A percentile compares a stretch with the other conserved stretches of the same genome.
Conservation (phyloP, 35 echinoderm and acorn worm species). For the Amphiura filiformis region DNA sequence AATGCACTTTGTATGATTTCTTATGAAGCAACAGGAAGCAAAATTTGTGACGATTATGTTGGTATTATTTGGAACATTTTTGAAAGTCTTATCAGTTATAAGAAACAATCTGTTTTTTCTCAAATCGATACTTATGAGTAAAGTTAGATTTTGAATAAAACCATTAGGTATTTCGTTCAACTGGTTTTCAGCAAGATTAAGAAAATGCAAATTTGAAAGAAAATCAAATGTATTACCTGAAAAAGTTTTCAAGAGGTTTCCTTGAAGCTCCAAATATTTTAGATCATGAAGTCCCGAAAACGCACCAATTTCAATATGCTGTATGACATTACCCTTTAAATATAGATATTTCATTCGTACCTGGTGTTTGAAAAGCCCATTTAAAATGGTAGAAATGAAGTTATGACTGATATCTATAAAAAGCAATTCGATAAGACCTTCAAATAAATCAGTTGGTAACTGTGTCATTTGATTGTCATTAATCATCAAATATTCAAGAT, state of each 20-base stretch:
- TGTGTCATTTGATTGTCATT: too few relatives aligned
- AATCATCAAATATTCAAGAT: too few relatives aligned
- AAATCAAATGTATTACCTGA: neutral
- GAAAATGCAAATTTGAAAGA: neutral
- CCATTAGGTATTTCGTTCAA: neutral
- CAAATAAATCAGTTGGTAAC: neutral
- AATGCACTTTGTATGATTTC: neutral
- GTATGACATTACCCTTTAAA: too few relatives aligned
- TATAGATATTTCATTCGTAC: neutral
- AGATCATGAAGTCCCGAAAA: too few relatives aligned
- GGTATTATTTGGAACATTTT: neutral
- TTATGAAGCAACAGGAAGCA: neutral
- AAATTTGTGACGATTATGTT: neutral
- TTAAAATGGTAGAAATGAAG: neutral
- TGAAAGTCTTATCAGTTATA: neutral
- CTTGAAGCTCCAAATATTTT: neutral
- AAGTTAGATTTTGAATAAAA: neutral
- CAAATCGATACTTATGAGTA: neutral
- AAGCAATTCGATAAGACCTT: neutral
- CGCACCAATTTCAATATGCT: too few relatives aligned
- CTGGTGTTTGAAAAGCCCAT: neutral
- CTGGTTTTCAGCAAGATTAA: neutral
- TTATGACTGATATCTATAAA: neutral
- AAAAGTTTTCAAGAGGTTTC: neutral
- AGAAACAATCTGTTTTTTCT: neutral